Evolutionary conservation across 2,797 vertebrate species (phyloP).

Genomic region (Eremophila alpestris): DNA sequence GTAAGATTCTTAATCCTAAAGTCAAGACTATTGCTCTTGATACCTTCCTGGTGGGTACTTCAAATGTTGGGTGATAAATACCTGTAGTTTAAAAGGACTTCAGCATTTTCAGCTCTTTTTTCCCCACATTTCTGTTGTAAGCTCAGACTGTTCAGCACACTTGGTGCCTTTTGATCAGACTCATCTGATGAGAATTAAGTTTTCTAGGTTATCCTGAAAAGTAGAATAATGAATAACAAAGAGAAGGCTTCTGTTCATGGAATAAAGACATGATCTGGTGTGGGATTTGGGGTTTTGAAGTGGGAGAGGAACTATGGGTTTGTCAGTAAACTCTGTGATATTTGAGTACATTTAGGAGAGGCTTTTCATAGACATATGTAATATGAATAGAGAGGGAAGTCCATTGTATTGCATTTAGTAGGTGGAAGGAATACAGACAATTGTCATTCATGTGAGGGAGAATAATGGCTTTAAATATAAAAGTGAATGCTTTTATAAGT

Average conservation of each 20-base stretch:
- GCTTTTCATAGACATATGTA: not conserved
- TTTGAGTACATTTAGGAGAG: not conserved
- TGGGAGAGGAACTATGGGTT: not conserved
- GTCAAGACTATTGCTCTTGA: not conserved
- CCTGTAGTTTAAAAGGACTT: not conserved
- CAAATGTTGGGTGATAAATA: not conserved
- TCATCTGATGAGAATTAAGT: not conserved
- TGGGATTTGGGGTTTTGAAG: not conserved
- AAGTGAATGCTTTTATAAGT: not conserved
- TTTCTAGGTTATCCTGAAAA: not conserved
- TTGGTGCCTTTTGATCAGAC: not conserved
- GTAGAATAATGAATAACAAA: not conserved
- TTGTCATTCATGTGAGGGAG: not conserved
- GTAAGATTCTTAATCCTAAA: not conserved
- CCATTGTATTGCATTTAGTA: not conserved
- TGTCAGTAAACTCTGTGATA: not conserved
- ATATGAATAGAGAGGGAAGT: not conserved
- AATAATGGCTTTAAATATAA: not conserved
- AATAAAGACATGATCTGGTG: not conserved
- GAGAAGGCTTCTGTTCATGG: not conserved
- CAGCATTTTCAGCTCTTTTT: not conserved
- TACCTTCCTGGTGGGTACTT: not conserved
- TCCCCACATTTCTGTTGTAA: not conserved
- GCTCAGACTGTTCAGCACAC: not conserved
- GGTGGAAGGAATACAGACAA: not conserved